Evolutionary conservation across 2,888 invertebrate genomes (phyloP), one percentile per base, ranked within the genome.

Genomic region (Argyra leucocephala): DNA sequence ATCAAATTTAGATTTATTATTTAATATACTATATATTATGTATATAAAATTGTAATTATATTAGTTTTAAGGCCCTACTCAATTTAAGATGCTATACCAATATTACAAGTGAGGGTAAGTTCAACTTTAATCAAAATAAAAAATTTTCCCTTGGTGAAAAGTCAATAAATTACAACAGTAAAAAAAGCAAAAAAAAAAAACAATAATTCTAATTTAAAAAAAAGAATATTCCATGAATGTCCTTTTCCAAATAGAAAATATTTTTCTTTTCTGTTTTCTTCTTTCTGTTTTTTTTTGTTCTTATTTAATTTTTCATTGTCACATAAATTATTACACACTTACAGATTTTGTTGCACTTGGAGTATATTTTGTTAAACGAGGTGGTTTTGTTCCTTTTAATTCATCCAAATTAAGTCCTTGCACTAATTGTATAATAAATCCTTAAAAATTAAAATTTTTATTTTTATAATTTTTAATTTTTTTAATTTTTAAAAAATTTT

Each of bases 341-440:
- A 59, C 59, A 59, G 59, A 59, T 59, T 59, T 59, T 59, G 59
- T 59, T 59, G 59, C 12, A 59, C 23, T 22, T 6, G 18, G 59
- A 18, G 23, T 59, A 23, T 23, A 59, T 59, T 59, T 59, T 59
- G 59, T 59, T 59, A 23, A 12, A 4, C 61, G 24, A 31, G 61
- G 61, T n/a, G 26, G 12, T 24, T 61, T 61, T 21, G 61, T 61
- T 21, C n/a, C 18, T 31, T 61, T 61, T 26, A 61, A 2, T 24
- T 26, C 6, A 26, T 10, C 26, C 26, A 61, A 61, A 61, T 61
- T 37, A 48, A 65, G 37, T 59, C 65, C 65, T n/a, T 73, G 77
- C 58, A 76, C 76, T 48, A 15, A 18, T 12, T 48, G 48, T 12
- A 48, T 48, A 18, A 48, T 48, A 48, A 48, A 48, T 18, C 48